A percentile compares a stretch with the other conserved stretches of the same genome.
Conservation (phyloP, 2,113 vertebrate species). For the Zosterops borbonicus region DNA sequence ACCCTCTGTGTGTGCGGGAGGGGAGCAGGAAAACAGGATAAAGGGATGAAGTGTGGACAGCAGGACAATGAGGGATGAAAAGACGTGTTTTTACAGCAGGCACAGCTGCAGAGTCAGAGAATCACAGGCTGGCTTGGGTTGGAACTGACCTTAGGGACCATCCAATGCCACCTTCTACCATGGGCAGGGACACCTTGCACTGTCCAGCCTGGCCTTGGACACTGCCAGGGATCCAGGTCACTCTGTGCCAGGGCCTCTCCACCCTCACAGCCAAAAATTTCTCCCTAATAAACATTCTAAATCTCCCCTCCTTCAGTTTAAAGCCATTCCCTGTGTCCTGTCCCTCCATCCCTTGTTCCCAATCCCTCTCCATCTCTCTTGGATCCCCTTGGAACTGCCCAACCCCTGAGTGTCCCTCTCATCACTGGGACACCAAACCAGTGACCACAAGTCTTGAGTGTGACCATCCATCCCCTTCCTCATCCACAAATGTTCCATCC, state of each 20-base stretch:
- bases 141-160: accelerated
- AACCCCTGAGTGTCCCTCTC: accelerated
- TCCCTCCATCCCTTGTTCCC: neutral
- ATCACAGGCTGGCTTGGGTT: neutral
- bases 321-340: neutral
- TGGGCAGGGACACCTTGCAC: neutral
- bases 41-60: neutral
- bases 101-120: neutral
- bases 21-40: neutral
- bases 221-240: neutral
- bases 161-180: neutral
- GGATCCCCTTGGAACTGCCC: neutral
- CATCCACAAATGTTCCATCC: accelerated
- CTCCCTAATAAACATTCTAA: neutral
- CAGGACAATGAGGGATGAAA: neutral
- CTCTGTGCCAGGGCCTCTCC: neutral
- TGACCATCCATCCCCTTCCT: neutral
- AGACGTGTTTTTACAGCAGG: neutral
- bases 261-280: neutral
- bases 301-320: no score
- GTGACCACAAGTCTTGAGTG: neutral
- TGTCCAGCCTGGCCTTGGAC: neutral
- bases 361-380: neutral
- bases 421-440: accelerated
- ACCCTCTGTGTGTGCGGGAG: neutral